Percentiles rank a stretch among this genome's conserved stretches.
These are phyloP conservation scores for Drosophila parvula DNA, from an alignment of 1,140 invertebrate genomes.

Conservation along the genomic window DNA sequence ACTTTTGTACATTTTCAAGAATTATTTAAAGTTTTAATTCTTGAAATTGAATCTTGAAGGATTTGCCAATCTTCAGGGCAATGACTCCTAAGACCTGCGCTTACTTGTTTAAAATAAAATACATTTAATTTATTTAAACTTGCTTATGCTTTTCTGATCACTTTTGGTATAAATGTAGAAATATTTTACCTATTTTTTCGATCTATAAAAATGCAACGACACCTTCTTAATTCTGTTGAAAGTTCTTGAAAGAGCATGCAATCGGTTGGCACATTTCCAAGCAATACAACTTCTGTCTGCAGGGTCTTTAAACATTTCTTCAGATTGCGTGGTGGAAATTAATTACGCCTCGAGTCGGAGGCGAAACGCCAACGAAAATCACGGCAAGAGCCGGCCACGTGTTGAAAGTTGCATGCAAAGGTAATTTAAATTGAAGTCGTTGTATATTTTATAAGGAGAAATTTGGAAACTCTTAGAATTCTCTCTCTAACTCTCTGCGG, in stretches of 20 bases:
- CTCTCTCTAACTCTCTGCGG: neutral
- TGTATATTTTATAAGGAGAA: neutral
- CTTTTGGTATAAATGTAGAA: no score
- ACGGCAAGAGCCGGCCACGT: constrained; percentile 51
- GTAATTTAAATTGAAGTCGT: constrained; percentile 12
- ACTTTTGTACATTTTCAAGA: no score
- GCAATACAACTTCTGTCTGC: constrained; percentile 12
- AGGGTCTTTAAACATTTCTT: constrained; percentile 35
- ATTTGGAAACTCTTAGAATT: neutral
- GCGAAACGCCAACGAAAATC: constrained; percentile 53
- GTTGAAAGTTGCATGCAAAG: constrained; percentile 54
- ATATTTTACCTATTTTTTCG: neutral
- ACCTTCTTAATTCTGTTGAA: neutral
- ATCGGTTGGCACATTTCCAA: constrained; percentile 11
- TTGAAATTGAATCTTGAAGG: neutral
- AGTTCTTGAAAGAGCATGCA: constrained; percentile 33
- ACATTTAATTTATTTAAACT: neutral
- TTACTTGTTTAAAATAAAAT: neutral
- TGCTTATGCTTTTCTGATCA: no score
- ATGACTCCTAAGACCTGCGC: neutral
- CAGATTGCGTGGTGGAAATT: constrained; percentile 70
- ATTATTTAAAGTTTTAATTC: neutral
- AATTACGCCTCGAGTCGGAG: constrained; percentile 64
- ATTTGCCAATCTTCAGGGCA: neutral
- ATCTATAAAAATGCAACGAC: neutral